Base-by-base conservation (phyloP, 2,113 vertebrate species). In the Engraulis encrasicolus region DNA sequence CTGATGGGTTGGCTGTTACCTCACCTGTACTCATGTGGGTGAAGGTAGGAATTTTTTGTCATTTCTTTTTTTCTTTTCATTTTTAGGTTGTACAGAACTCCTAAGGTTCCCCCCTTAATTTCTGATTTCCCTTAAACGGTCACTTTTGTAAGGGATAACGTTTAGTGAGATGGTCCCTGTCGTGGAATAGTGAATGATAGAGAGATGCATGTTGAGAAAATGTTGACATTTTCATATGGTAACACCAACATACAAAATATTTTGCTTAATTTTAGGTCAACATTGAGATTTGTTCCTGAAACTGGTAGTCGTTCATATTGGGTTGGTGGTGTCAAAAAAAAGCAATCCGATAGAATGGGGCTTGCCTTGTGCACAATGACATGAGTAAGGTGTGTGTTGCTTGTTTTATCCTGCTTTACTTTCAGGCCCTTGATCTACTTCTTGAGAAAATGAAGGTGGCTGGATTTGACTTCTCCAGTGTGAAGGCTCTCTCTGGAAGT, bases 21-120 rank as follows among this genome's bases (percentile, higher is more conserved):
- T 97, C 98, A 81, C 98, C 98, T 0, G 97, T 97, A 14, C 94
- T 99, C 45, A 98, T 99, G 98, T 99, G 97, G 97, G 92, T 99
- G 78, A 96, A 99, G 97, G 98, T 99, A 91, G 27, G 27, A 34
- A 3, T 79, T 9, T 84, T 27, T 14, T 6, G 82, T 83, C 81
- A 78, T 71, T 78, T 40, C 27, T 54, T 82, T 50, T 66, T 23
- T 11, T n/a, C 23, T 58, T 4, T 9, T 54, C 17, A 50, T 50
- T 50, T 50, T n/a, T n/a, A n/a, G n/a, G n/a, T n/a, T n/a, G n/a
- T n/a, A n/a, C n/a, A n/a, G n/a, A n/a, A n/a, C n/a, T n/a, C n/a
- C 11, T 17, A 50, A 50, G 17, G 49, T 17, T 17, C 17, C 1
- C 49, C 1, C 1, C 1, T 5, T 50, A 50, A 50, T 11, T 11